Conservation (phyloP, 64 coral and sea anemone genomes). For the Catalaphyllia jardinei region DNA sequence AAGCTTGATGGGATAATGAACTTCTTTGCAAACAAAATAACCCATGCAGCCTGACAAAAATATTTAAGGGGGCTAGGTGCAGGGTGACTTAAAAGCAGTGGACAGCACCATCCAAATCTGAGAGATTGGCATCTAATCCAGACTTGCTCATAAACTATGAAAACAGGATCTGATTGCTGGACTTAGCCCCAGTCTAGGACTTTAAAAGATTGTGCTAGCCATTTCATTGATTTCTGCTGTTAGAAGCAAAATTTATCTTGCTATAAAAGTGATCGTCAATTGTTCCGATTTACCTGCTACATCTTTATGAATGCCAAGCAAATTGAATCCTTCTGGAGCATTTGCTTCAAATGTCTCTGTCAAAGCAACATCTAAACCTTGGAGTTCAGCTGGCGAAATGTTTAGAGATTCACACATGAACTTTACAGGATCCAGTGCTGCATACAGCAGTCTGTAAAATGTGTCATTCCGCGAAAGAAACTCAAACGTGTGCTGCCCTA, state of each 20-base stretch:
- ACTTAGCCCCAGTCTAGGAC: too few species aligned
- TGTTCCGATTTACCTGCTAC: not conserved
- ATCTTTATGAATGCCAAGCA: constrained; percentile 44
- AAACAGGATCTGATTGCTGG: too few species aligned
- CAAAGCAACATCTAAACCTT: constrained; percentile 24
- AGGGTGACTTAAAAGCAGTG: too few species aligned
- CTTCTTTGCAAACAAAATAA: not conserved
- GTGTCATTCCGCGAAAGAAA: constrained; percentile 48
- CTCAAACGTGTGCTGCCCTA: constrained; percentile 36
- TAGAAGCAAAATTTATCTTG: too few species aligned
- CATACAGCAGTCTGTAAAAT: constrained; percentile 32
- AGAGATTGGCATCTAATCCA: too few species aligned
- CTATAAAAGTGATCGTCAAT: not conserved
- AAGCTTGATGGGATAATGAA: not conserved
- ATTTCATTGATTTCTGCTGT: too few species aligned
- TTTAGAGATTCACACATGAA: constrained; percentile 69
- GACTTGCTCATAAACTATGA: too few species aligned
- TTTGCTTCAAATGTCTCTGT: constrained; percentile 37
- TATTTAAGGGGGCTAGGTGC: too few species aligned
- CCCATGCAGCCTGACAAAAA: not conserved
- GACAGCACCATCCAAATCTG: too few species aligned
- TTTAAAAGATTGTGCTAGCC: too few species aligned
- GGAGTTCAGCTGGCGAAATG: constrained; percentile 33
- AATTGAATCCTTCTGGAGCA: constrained; percentile 48
- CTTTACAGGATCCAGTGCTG: constrained; percentile 36